Percentiles rank a stretch among this genome's conserved stretches.
These are phyloP conservation scores for Hormaphis cornu DNA, from an alignment of 1,140 invertebrate species.

Conservation along the genomic window DNA sequence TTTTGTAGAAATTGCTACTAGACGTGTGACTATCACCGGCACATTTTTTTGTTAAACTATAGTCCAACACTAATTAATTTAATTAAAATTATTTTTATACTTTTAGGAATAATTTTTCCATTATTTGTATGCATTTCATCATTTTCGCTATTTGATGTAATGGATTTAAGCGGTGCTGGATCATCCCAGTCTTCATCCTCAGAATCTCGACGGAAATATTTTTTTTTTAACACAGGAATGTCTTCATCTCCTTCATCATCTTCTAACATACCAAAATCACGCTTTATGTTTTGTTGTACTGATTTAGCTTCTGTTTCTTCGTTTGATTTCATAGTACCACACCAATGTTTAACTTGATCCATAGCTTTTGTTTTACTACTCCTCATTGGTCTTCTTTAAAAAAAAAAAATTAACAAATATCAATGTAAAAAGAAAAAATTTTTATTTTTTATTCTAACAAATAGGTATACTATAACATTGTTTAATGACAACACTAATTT, in stretches of 20 bases:
- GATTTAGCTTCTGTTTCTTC: neutral
- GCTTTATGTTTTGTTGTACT: conserved; percentile 5
- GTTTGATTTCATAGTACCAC: conserved; percentile 48
- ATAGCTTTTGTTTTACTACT: conserved; percentile 70
- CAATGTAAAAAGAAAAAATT: neutral
- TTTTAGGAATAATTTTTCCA: neutral
- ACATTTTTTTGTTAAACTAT: no score
- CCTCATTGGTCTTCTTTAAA: conserved; percentile 51
- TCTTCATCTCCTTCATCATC: conserved; percentile 14
- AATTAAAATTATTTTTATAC: neutral
- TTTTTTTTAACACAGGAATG: conserved; percentile 3
- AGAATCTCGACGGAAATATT: conserved; percentile 19
- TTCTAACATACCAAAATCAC: conserved; percentile 15
- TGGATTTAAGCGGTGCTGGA: conserved; percentile 2
- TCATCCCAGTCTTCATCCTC: conserved; percentile 26
- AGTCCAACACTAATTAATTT: no score
- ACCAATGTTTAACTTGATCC: conserved; percentile 76
- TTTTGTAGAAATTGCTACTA: no score
- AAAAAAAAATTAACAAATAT: neutral
- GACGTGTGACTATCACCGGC: no score
- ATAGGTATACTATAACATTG: no score
- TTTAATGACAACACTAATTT: no score
- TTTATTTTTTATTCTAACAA: no score
- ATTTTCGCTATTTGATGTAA: conserved; percentile 7
- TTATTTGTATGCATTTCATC: neutral